Evolutionary conservation across 2,797 vertebrate species (phyloP).

Genomic region (Esox lucius): DNA sequence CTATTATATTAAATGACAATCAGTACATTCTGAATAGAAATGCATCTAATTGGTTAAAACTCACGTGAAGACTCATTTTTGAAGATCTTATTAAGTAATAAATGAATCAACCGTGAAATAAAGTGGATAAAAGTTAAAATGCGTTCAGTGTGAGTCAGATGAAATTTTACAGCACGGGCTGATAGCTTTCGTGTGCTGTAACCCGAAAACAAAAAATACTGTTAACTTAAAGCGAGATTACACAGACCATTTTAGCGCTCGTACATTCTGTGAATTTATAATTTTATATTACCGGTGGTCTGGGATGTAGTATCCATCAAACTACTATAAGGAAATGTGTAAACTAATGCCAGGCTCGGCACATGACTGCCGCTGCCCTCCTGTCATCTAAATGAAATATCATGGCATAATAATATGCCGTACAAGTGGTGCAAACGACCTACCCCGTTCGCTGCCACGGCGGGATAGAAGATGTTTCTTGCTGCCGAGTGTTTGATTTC

Average conservation of each 20-base stretch:
- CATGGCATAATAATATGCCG: neutral
- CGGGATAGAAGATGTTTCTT: neutral
- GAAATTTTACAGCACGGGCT: neutral
- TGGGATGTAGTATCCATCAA: neutral
- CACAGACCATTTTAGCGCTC: neutral
- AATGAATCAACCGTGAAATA: neutral
- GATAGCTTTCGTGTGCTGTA: neutral
- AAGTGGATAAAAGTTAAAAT: neutral
- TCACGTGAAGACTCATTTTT: neutral
- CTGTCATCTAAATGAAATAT: slow-evolving; percentile 6
- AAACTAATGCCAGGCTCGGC: neutral
- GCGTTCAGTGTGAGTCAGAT: neutral
- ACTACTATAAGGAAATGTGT: neutral
- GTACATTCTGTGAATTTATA: neutral
- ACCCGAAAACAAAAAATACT: neutral
- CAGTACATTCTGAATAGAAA: neutral
- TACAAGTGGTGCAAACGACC: neutral
- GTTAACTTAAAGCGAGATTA: neutral
- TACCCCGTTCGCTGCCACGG: neutral
- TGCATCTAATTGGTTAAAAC: neutral
- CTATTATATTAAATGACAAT: neutral
- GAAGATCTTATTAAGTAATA: neutral
- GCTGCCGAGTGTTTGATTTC: neutral
- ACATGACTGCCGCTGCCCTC: neutral
- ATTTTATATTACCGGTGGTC: neutral